Evolutionary conservation across 2,888 invertebrate species (phyloP), one percentile per base, ranked within the genome.

Genomic region (Stenichneumon culpator): DNA sequence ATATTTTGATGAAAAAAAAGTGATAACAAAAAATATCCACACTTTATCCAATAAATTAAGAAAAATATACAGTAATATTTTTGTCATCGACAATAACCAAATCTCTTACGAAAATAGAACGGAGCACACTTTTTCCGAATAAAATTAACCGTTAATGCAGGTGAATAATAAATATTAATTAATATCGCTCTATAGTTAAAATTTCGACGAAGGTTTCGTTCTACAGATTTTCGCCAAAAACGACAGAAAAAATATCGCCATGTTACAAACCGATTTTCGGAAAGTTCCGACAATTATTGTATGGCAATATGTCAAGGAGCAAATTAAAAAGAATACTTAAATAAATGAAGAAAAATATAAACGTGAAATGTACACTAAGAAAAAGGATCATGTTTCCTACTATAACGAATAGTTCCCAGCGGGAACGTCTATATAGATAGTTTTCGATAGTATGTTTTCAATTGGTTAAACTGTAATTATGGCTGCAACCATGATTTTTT

Each of bases 11-110:
- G 79, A 32, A 74, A 44, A 57, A n/a, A 25, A 5, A 60, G 9
- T 39, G 25, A 73, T 28, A 44, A 52, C n/a, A 77, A 77, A 60
- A 79, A 69, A 72, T 54, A 83, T 70, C 22, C 50, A 25, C 54
- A 74, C 63, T 79, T 50, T 79, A 79, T 65, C 72, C 36, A 50
- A 50, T 68, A 39, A 19, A 44, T n/a, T 16, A 39, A 44, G n/a
- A 9, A 36, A 79, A 63, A 50, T 60, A 67, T 70, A 73, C 69
- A 63, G 22, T 73, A 81, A 72, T 78, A 80, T 81, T 84, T 80
- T 84, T 73, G 50, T 84, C 84, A 77, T 81, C 57, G 84, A 84
- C 84, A 84, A 84, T 84, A 84, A 79, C 54, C 70, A 52, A 47
- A 79, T 67, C 60, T 73, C 25, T 44, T 74, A 32, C 69, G 28